A percentile compares a stretch with the other conserved stretches of the same genome.
These are phyloP conservation scores for Pyrrhosoma nymphula DNA, from an alignment of 2,888 invertebrate genomes.

Conservation along the genomic window DNA sequence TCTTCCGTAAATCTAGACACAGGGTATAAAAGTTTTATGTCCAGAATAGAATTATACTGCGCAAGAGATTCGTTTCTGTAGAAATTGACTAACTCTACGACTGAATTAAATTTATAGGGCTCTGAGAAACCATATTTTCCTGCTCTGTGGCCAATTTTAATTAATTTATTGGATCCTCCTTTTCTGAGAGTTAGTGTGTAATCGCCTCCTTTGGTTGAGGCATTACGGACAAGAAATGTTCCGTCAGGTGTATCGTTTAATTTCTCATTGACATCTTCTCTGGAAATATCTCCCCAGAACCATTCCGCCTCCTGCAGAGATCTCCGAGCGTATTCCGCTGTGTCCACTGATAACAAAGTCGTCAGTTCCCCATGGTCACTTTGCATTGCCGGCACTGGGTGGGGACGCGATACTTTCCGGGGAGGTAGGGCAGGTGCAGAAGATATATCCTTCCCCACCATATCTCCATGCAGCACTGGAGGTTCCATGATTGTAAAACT, in stretches of 20 bases:
- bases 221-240: constrained; percentile 97
- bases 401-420: constrained; percentile 76
- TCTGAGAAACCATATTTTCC: constrained; percentile 96
- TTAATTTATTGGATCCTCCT: constrained; percentile 96
- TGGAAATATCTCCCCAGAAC: constrained; percentile 98
- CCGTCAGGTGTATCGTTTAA: constrained; percentile 95
- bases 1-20: constrained; percentile 84
- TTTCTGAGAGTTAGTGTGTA: constrained; percentile 98
- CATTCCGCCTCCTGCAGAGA: constrained; percentile 89
- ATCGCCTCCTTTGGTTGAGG: constrained; percentile 96
- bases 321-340: neutral
- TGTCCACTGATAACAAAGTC: neutral
- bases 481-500: constrained; percentile 82
- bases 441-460: constrained; percentile 84
- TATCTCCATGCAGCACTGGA: constrained; percentile 84
- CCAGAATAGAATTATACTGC: constrained; percentile 95
- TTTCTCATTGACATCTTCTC: constrained; percentile 96
- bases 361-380: neutral
- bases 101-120: constrained; percentile 89
- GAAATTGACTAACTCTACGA: constrained; percentile 93
- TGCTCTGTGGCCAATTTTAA: constrained; percentile 95
- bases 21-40: constrained; percentile 94
- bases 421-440: constrained; percentile 84
- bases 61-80: constrained; percentile 92
- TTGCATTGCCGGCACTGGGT: neutral